These are phyloP conservation scores for Triplophysa dalaica DNA, from an alignment of 2,113 vertebrate species.

Conservation along the genomic window DNA sequence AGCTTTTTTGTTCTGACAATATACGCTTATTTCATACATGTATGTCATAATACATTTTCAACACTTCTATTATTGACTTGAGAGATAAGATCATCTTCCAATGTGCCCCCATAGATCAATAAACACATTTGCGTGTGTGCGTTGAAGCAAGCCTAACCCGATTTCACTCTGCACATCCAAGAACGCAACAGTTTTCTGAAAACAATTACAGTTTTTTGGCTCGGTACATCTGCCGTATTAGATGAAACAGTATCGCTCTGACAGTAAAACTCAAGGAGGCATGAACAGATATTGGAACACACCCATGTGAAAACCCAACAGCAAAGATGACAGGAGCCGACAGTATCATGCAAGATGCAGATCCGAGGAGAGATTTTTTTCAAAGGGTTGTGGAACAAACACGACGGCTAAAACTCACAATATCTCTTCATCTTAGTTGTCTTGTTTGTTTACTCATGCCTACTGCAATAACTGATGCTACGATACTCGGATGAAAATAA, in stretches of 20 bases:
- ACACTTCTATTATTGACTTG: no score
- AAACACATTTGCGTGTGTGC: no score
- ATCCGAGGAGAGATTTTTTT: neutral
- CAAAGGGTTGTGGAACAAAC: neutral
- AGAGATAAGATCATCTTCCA: no score
- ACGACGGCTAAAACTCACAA: neutral
- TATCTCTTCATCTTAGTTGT: neutral
- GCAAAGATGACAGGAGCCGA: slow-evolving; percentile 12
- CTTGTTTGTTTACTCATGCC: neutral
- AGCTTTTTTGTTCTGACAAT: no score
- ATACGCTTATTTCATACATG: no score
- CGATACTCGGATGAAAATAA: neutral
- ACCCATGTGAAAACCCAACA: neutral
- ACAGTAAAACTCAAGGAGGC: slow-evolving; percentile 1
- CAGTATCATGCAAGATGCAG: neutral
- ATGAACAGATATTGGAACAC: slow-evolving; percentile 17
- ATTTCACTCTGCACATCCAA: neutral
- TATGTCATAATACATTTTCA: no score
- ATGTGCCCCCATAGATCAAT: no score
- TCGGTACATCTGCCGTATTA: neutral
- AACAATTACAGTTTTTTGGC: neutral
- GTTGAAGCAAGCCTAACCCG: neutral
- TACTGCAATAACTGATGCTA: neutral
- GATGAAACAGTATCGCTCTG: neutral
- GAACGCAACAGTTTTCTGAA: neutral